Base-by-base conservation (phyloP, 2,797 vertebrate genomes). In the Danio aesculapii region DNA sequence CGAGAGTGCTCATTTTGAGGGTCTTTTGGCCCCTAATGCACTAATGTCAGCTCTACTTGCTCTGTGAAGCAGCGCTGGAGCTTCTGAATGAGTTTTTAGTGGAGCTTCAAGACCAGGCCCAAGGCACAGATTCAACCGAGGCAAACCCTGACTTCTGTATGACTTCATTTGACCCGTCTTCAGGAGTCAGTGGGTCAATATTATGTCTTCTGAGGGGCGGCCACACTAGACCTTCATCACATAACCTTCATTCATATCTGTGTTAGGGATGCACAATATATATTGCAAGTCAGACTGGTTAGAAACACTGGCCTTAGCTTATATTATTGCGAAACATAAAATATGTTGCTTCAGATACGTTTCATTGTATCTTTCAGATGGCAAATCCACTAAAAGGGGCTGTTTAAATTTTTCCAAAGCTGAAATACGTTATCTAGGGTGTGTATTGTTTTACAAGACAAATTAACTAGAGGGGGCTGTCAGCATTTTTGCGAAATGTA, bases 31-130 rank as follows among this genome's bases (percentile, higher is more conserved):
- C 49, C 43, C 43, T 64, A 81, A 73, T 80, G 30, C 66, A 78
- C 6, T 49, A 46, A 9, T 72, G 74, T 83, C 82, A 83, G 82
- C 55, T 79, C 77, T 46, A 83, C 62, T 83, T 79, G 39, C 14
- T 83, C 43, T 62, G 13, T 53, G 39, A 77, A 19, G 57, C 6
- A 19, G 53, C 49, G 16, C 19, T n/a, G 67, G 41, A 49, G 75
- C 9, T 61, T 12, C 12, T 17, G 30, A 73, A n/a, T 12, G 50
- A 73, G 19, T 30, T 69, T 47, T 77, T 41, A 46, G 47, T 8
- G 6, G 53, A 13, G 52, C 63, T 75, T 73, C 16, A 69, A 49
- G 46, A 30, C 17, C 16, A 43, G 50, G 14, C 47, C 69, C 16
- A 57, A 84, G 74, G 70, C 69, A 81, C 64, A 70, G 50, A n/a